These are phyloP conservation scores for Tipula helvola DNA, from an alignment of 2,888 invertebrate species.

Conservation along the genomic window DNA sequence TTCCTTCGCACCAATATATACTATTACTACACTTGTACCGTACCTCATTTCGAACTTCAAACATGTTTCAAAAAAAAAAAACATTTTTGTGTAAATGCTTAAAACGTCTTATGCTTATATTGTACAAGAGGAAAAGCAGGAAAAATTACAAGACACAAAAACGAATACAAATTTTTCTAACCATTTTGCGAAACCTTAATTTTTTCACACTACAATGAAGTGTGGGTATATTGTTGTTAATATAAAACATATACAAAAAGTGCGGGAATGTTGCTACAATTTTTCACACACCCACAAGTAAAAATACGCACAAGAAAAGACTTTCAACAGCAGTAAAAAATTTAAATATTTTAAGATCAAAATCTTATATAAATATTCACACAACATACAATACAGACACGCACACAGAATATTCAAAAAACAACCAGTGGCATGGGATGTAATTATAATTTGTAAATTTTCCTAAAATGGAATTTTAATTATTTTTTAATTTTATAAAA, in stretches of 20 bases:
- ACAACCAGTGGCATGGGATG: neutral
- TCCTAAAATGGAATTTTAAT: neutral
- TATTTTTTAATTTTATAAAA: neutral
- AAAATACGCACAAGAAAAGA: neutral
- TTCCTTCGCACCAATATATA: neutral
- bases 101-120: neutral
- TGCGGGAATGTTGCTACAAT: neutral
- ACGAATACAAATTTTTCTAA: neutral
- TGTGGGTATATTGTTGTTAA: neutral
- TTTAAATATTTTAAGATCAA: neutral
- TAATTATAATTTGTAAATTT: conserved; percentile 4
- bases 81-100: neutral
- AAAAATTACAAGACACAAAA: neutral
- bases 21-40: neutral
- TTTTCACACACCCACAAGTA: neutral
- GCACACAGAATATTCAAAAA: neutral
- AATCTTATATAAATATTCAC: neutral
- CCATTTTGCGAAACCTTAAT: neutral
- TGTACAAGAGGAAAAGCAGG: neutral
- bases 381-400: neutral
- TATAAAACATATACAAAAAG: neutral
- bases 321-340: neutral
- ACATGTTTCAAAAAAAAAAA: neutral
- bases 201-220: neutral
- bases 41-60: neutral